phyloP scores from a whole-genome alignment of 1,140 invertebrate species.

The Drosophila quadrilineata region DNA sequence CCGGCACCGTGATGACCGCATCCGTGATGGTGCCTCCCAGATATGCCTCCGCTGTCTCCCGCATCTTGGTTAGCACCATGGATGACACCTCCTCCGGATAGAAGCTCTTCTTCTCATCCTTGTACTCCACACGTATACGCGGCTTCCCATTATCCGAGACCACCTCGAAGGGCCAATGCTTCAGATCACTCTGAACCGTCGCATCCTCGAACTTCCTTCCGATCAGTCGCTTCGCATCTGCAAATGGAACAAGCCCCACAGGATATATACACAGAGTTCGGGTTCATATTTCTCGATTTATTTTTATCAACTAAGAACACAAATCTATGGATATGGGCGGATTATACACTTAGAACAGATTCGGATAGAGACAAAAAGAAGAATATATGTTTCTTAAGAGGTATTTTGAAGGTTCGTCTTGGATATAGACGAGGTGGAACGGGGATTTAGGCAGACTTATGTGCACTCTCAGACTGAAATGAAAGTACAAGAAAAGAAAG shows the following conservation, averaged over 20 bases:
- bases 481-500: slow-evolving; percentile 59
- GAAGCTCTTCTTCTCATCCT: slow-evolving; percentile 94
- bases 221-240: slow-evolving; percentile 95
- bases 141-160: slow-evolving; percentile 91
- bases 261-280: neutral
- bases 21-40: slow-evolving; percentile 93
- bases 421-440: slow-evolving; percentile 27
- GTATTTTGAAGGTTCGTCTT: too few species aligned
- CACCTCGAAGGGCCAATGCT: slow-evolving; percentile 97
- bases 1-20: slow-evolving; percentile 95
- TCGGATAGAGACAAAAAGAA: slow-evolving; percentile 13
- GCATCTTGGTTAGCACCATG: slow-evolving; percentile 96
- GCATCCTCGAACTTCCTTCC: slow-evolving; percentile 95
- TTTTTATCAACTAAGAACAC: slow-evolving; percentile 38
- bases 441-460: slow-evolving; percentile 49
- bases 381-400: too few species aligned
- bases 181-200: slow-evolving; percentile 95
- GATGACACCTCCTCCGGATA: slow-evolving; percentile 95
- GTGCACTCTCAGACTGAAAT: slow-evolving; percentile 69
- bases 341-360: slow-evolving; percentile 10
- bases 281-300: too few species aligned
- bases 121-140: slow-evolving; percentile 93
- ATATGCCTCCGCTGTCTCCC: slow-evolving; percentile 97
- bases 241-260: slow-evolving; percentile 83
- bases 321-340: slow-evolving; percentile 13